A percentile compares a stretch with the other conserved stretches of the same genome.
Conservation (phyloP, 2,888 invertebrate genomes). For the Agonopterix alstromeriana region DNA sequence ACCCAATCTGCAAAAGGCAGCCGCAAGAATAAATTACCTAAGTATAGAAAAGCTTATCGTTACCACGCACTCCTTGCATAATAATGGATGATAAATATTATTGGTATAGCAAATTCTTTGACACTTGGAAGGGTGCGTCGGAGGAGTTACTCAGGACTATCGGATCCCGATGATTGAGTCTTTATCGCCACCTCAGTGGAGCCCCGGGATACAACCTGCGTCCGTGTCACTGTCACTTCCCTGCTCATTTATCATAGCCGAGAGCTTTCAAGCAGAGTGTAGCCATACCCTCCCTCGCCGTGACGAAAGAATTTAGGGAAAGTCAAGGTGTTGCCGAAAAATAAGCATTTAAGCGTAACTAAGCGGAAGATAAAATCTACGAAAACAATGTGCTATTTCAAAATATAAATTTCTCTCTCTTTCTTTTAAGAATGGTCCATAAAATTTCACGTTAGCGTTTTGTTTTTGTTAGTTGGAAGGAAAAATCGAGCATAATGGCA, state of each 20-base stretch:
- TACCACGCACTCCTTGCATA: constrained; percentile 32
- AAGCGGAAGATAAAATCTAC: constrained; percentile 6
- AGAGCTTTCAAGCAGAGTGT: constrained; percentile 24
- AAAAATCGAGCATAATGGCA: constrained; percentile 31
- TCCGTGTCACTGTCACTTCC: constrained; percentile 38
- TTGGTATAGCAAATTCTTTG: constrained; percentile 34
- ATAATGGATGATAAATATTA: constrained; percentile 42
- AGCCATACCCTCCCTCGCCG: constrained; percentile 13
- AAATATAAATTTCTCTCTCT: constrained; percentile 19
- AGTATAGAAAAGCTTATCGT: not conserved
- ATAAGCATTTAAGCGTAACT: constrained; percentile 5
- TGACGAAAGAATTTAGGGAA: constrained; percentile 17
- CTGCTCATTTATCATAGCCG: constrained; percentile 45
- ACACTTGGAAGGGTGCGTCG: constrained; percentile 27
- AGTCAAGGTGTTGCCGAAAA: constrained; percentile 14
- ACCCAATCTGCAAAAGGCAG: constrained; percentile 9
- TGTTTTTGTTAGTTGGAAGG: constrained; percentile 25
- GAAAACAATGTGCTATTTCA: constrained; percentile 23
- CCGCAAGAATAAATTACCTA: constrained; percentile 12
- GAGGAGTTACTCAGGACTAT: constrained; percentile 36
- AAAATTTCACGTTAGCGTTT: constrained; percentile 26
- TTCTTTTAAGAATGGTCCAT: constrained; percentile 19
- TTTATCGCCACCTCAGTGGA: constrained; percentile 39
- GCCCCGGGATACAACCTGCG: constrained; percentile 46
- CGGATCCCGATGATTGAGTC: constrained; percentile 59